These are phyloP conservation scores for Cynopterus sphinx DNA, from an alignment of 2,797 vertebrate genomes.

Conservation along the genomic window DNA sequence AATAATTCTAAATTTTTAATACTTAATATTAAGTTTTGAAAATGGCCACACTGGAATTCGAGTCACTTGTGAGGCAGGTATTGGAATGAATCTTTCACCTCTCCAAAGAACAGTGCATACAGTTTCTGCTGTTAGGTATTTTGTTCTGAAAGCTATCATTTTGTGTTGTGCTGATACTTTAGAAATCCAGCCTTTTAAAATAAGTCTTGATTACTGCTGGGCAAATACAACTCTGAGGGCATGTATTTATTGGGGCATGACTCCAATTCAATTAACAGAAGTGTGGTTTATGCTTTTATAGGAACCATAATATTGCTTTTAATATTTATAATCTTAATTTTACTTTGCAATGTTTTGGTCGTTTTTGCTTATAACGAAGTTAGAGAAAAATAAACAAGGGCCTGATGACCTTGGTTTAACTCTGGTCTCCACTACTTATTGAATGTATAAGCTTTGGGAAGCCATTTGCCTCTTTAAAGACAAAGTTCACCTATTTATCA, in stretches of 20 bases:
- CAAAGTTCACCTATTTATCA: background rate
- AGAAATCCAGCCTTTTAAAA: conserved; percentile 1
- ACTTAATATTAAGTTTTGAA: conserved; percentile 25
- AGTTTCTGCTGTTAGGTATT: conserved; percentile 29
- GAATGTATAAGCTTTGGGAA: background rate
- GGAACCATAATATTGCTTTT: background rate
- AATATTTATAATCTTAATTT: background rate
- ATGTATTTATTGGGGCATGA: conserved; percentile 31
- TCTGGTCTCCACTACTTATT: background rate
- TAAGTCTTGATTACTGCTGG: background rate
- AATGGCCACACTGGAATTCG: conserved; percentile 12
- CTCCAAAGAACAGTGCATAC: background rate
- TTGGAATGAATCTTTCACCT: conserved; percentile 44
- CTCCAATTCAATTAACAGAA: conserved; percentile 29
- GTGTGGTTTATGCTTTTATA: background rate
- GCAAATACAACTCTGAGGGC: background rate
- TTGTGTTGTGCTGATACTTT: background rate
- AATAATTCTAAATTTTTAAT: conserved; percentile 20
- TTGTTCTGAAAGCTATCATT: background rate
- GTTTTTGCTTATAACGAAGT: background rate
- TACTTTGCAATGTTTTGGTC: background rate
- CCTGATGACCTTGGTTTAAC: background rate
- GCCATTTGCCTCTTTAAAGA: background rate
- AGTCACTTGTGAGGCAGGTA: background rate
- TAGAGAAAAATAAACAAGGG: background rate